Evolutionary conservation across 2,113 vertebrate species (phyloP).

Genomic region (Otolemur garnettii): DNA sequence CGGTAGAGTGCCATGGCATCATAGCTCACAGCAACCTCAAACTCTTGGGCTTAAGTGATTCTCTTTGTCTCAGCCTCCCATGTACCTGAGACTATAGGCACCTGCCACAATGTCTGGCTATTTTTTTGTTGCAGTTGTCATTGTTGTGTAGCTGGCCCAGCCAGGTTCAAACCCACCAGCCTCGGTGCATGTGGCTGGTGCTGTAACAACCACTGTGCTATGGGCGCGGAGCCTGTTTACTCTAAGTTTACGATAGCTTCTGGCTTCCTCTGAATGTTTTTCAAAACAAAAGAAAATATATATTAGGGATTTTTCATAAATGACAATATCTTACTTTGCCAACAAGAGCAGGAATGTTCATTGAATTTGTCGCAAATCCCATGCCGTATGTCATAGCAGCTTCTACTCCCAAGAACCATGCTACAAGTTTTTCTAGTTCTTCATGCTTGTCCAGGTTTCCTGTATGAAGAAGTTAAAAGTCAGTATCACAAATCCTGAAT

Average conservation of each 20-base stretch:
- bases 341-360: constrained; percentile 98
- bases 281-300: constrained; percentile 26
- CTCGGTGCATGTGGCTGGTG: no score
- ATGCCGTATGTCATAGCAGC: constrained; percentile 97
- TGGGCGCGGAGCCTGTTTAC: background rate
- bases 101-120: no score
- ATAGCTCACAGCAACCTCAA: no score
- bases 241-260: background rate
- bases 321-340: constrained; percentile 91
- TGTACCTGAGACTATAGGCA: no score
- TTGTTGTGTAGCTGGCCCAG: no score
- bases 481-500: constrained; percentile 61
- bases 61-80: no score
- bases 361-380: constrained; percentile 99
- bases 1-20: no score
- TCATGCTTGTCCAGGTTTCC: constrained; percentile 97
- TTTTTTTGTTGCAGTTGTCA: no score
- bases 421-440: constrained; percentile 94
- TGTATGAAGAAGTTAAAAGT: constrained; percentile 83
- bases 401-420: constrained; percentile 96
- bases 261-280: constrained; percentile 9
- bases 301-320: background rate
- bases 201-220: no score
- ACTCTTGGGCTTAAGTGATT: no score
- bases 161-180: no score